phyloP scores from a whole-genome alignment of 2,113 vertebrate species.

The Nyctibius bracteatus region DNA sequence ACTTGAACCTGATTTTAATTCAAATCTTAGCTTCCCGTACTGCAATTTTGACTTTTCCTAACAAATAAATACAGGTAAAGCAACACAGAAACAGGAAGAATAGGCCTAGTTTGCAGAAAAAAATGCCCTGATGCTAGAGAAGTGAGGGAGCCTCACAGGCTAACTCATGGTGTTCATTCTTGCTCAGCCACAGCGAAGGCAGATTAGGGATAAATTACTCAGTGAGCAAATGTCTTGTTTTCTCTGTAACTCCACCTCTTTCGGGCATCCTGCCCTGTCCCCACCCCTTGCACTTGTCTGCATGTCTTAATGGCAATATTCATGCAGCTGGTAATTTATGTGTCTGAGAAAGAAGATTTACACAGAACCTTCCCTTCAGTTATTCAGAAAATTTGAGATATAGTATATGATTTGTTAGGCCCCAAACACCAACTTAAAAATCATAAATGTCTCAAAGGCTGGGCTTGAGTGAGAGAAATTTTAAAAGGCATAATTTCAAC shows the following conservation, averaged over 20 bases:
- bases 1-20: background rate
- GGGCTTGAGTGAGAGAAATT: background rate
- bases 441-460: background rate
- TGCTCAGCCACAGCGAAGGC: background rate
- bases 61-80: background rate
- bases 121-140: background rate
- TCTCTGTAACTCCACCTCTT: slow-evolving; percentile 31
- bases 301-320: slow-evolving; percentile 33
- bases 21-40: background rate
- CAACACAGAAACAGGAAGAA: background rate
- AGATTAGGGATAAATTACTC: slow-evolving; percentile 24
- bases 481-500: background rate
- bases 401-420: background rate
- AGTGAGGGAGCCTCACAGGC: background rate
- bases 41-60: background rate
- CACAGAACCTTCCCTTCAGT: background rate
- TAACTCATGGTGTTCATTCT: background rate
- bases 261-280: background rate
- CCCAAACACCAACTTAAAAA: background rate
- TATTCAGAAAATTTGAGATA: slow-evolving; percentile 39
- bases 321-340: slow-evolving; percentile 56
- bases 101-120: background rate
- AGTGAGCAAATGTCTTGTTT: slow-evolving; percentile 49
- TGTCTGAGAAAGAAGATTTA: slow-evolving; percentile 26
- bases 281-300: slow-evolving; percentile 44